Percentiles rank a stretch among this genome's conserved stretches.
Evolutionary conservation across 2,797 vertebrate species (phyloP).

Genomic region (Stomatorhinus walkeri): DNA sequence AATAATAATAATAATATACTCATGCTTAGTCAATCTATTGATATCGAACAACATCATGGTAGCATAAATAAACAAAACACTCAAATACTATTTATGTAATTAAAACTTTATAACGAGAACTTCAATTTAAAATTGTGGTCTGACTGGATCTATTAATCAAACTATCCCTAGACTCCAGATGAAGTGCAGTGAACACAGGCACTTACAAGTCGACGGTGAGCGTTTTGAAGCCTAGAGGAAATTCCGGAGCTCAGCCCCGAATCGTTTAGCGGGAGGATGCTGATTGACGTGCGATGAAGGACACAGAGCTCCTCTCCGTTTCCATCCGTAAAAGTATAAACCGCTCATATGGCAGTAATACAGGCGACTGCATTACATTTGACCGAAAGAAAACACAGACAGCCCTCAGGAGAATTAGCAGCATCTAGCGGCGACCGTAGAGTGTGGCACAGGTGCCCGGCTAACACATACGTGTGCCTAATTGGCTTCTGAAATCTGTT

Average conservation of each 20-base stretch:
- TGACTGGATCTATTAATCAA: background rate
- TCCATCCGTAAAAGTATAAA: background rate
- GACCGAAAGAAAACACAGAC: background rate
- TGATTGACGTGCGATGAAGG: background rate
- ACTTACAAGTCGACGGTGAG: background rate
- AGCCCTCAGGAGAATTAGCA: background rate
- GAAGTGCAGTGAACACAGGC: background rate
- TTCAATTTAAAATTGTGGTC: background rate
- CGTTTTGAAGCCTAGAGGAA: background rate
- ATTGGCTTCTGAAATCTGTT: background rate
- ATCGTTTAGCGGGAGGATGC: background rate
- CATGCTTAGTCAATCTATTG: background rate
- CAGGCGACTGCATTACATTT: background rate
- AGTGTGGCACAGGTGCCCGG: background rate
- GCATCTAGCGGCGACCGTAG: conserved; percentile 7
- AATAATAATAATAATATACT: background rate
- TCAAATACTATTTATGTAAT: background rate
- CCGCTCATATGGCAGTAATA: background rate
- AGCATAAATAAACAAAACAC: background rate
- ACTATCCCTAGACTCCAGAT: background rate
- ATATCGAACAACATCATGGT: background rate
- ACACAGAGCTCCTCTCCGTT: background rate
- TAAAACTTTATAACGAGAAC: background rate
- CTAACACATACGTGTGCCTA: background rate
- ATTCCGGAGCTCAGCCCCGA: background rate